These are phyloP conservation scores for Zootoca vivipara DNA, from an alignment of 2,113 vertebrate species.

Conservation along the genomic window DNA sequence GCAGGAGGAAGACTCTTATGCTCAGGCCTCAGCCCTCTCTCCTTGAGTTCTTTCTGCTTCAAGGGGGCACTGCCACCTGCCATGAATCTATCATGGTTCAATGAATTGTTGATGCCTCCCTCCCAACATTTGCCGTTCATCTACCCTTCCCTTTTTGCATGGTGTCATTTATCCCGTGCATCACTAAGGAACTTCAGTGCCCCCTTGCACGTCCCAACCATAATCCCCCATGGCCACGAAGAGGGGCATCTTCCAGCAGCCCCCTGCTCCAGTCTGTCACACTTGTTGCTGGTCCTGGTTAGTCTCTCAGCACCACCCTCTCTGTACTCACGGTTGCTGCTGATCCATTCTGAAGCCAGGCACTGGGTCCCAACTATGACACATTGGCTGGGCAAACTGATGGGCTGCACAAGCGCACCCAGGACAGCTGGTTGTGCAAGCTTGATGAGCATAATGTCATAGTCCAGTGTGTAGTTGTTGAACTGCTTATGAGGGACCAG, in stretches of 20 bases:
- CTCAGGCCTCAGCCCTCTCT: not conserved
- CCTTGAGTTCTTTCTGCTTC: no score
- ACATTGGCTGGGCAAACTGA: not conserved
- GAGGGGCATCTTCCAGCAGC: not conserved
- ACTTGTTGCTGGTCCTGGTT: not conserved
- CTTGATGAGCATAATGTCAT: not conserved
- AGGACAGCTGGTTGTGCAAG: not conserved
- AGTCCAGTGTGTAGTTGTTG: not conserved
- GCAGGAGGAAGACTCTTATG: not conserved
- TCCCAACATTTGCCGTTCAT: not conserved
- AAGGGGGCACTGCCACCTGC: no score
- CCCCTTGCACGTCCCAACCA: not conserved
- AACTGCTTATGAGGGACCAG: not conserved
- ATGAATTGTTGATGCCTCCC: not conserved
- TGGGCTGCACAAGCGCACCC: not conserved
- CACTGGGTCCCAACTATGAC: not conserved
- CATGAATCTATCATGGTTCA: no score
- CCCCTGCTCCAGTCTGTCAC: not conserved
- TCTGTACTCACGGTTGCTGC: not conserved
- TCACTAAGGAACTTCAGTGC: not conserved
- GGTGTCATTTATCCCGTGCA: not conserved
- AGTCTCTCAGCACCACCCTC: not conserved
- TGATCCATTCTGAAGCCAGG: not conserved
- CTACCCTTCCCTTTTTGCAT: not conserved
- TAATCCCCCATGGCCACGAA: not conserved